Percentiles rank a stretch among this genome's conserved stretches.
These are phyloP conservation scores for Lottia gigantea DNA, from an alignment of 2,888 invertebrate species.

Conservation along the genomic window DNA sequence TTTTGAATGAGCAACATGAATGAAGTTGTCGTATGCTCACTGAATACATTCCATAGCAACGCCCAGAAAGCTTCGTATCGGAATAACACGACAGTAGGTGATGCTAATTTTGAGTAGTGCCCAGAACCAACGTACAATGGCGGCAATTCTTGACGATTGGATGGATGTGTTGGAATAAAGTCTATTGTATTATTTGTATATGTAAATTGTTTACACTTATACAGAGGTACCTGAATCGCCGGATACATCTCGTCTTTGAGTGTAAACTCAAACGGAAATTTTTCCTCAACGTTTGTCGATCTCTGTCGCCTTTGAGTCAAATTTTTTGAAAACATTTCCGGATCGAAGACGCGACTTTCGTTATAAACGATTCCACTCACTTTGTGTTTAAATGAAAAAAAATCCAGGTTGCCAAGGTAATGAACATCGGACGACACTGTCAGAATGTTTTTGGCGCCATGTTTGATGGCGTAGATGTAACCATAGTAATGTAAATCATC, in stretches of 20 bases:
- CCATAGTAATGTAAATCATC: not conserved
- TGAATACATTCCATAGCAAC: not conserved
- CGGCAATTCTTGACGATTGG: not conserved
- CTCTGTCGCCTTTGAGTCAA: not conserved
- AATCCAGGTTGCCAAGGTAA: not conserved
- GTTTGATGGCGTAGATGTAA: slow-evolving; percentile 1
- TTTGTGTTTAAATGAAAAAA: not conserved
- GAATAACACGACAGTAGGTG: not conserved
- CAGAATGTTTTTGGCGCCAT: not conserved
- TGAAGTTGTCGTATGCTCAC: not conserved
- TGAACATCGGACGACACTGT: not conserved
- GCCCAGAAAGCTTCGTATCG: not conserved
- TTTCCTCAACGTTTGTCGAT: not conserved
- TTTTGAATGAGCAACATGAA: not conserved
- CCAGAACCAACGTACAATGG: not conserved
- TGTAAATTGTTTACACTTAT: not conserved
- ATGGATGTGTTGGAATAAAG: not conserved
- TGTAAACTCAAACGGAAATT: not conserved
- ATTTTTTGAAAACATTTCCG: not conserved
- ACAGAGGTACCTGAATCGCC: not conserved
- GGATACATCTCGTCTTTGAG: not conserved
- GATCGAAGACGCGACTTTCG: not conserved
- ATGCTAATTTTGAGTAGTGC: not conserved
- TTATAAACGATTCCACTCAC: not conserved
- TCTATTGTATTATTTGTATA: not conserved